A percentile compares a stretch with the other conserved stretches of the same genome.
phyloP scores from a whole-genome alignment of 1,140 invertebrate genomes.

The Meloidogyne chitwoodi region DNA sequence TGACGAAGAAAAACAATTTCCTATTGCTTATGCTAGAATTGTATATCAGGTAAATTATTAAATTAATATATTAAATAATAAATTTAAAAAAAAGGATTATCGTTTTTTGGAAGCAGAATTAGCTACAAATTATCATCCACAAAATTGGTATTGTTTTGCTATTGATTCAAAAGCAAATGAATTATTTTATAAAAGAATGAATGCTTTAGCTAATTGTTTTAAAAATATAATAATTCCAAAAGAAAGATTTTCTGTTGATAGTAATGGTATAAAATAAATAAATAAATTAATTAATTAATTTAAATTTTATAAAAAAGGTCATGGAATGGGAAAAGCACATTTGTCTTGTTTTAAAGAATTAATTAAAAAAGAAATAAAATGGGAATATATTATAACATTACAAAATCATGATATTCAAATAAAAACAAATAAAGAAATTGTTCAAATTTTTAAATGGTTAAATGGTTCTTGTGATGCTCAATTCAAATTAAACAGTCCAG shows the following conservation, averaged over 20 bases:
- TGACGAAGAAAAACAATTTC: constrained; percentile 30
- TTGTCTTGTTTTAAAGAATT: constrained; percentile 3
- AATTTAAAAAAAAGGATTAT: neutral
- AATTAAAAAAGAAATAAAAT: neutral
- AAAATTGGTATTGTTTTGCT: constrained; percentile 2
- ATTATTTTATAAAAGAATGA: constrained; percentile 26
- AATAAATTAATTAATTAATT: neutral
- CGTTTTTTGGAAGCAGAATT: constrained; percentile 2
- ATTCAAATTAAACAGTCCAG: neutral
- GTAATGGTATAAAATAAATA: constrained; percentile 13
- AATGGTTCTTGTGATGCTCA: constrained; percentile 30
- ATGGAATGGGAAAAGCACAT: neutral
- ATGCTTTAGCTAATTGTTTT: constrained; percentile 27
- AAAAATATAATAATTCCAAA: constrained; percentile 25
- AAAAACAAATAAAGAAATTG: constrained; percentile 27
- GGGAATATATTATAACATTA: constrained; percentile 15
- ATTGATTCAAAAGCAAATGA: neutral
- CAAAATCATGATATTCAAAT: constrained; percentile 28
- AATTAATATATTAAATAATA: neutral
- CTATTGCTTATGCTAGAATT: constrained; percentile 33
- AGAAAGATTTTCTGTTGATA: constrained; percentile 20
- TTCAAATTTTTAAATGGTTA: constrained; percentile 27
- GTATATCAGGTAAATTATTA: constrained; percentile 32
- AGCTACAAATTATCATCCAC: neutral
- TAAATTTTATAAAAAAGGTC: neutral